Conservation (phyloP, 2,797 vertebrate genomes). For the Tokudaia muenninki region DNA sequence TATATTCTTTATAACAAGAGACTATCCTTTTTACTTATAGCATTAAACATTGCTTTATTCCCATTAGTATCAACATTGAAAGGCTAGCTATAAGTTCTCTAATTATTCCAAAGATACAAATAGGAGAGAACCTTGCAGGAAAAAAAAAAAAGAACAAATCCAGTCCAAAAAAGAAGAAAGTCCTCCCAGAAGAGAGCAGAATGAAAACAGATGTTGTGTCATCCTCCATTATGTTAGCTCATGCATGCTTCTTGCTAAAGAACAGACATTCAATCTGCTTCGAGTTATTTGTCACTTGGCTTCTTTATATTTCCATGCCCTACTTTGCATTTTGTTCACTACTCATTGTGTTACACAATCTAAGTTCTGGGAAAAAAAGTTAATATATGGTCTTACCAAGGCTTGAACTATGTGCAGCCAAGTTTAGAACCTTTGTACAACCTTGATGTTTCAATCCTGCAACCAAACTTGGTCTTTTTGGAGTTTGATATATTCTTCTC, state of each 20-base stretch:
- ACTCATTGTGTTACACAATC: slow-evolving; percentile 80
- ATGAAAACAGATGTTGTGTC: slow-evolving; percentile 83
- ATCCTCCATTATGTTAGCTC: slow-evolving; percentile 79
- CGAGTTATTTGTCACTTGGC: slow-evolving; percentile 84
- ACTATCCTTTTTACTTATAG: background rate
- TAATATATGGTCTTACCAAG: slow-evolving; percentile 73
- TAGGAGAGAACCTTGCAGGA: slow-evolving; percentile 62
- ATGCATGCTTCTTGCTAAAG: slow-evolving; percentile 79
- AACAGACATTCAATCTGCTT: slow-evolving; percentile 82
- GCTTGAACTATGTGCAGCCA: slow-evolving; percentile 33
- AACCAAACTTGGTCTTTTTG: slow-evolving; percentile 61
- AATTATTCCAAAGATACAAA: slow-evolving; percentile 63
- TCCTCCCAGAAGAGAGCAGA: slow-evolving; percentile 82
- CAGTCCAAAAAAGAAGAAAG: slow-evolving; percentile 76
- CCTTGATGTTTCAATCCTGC: slow-evolving; percentile 55
- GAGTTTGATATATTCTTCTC: background rate
- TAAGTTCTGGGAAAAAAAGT: slow-evolving; percentile 65
- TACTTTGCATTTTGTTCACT: slow-evolving; percentile 82
- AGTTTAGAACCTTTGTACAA: slow-evolving; percentile 66
- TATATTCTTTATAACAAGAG: slow-evolving; percentile 35
- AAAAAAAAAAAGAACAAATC: slow-evolving; percentile 57
- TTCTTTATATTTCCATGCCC: slow-evolving; percentile 81
- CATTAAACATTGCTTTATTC: slow-evolving; percentile 14
- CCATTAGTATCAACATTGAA: background rate
- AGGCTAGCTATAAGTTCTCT: slow-evolving; percentile 41